Base-by-base conservation (phyloP, 23 tunicate species). In the Clavelina lepadiformis region DNA sequence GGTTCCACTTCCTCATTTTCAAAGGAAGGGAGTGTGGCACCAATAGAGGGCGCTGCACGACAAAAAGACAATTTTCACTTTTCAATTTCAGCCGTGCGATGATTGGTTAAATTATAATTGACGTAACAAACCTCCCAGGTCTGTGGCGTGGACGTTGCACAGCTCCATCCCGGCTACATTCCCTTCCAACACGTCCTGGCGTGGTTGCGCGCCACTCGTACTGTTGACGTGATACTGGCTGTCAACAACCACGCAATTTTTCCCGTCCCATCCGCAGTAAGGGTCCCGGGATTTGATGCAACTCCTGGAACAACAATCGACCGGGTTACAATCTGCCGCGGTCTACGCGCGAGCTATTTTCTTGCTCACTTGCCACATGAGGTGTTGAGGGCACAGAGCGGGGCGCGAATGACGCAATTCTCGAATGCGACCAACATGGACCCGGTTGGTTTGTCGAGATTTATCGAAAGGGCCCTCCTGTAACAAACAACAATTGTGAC, bases 251-350 rank as follows among this genome's bases (percentile, higher is more conserved):
- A 78, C 56, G 69, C 84, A 78, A 5, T 68, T 41, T 0, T 19
- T 22, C 6, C 69, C 69, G 60, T 78, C 35, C 75, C 75, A 78
- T 11, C 69, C 84, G 56, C 84, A 78, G 46, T 78, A 78, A 7
- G 84, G 84, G 59, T 78, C 84, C 2, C 77, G 77, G 30, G 84
- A 78, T 30, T 31, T 49, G 24, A 78, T 18, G 50, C 84, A 78
- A 2, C 37, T 29, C 56, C 82, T 77, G 46, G n/a, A 65, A 64
- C 13, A 13, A 28, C n/a, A 35, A 35, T 29, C 24, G 7, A 63
- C 68, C 68, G 21, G 4, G 49, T 5, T n/a, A n/a, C n/a, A n/a
- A n/a, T n/a, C n/a, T n/a, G n/a, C n/a, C n/a, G n/a, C n/a, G n/a
- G n/a, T n/a, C n/a, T n/a, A n/a, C n/a, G n/a, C n/a, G n/a, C n/a